These are phyloP conservation scores for Elaphurus davidianus DNA, from an alignment of 2,113 vertebrate genomes.

Conservation along the genomic window DNA sequence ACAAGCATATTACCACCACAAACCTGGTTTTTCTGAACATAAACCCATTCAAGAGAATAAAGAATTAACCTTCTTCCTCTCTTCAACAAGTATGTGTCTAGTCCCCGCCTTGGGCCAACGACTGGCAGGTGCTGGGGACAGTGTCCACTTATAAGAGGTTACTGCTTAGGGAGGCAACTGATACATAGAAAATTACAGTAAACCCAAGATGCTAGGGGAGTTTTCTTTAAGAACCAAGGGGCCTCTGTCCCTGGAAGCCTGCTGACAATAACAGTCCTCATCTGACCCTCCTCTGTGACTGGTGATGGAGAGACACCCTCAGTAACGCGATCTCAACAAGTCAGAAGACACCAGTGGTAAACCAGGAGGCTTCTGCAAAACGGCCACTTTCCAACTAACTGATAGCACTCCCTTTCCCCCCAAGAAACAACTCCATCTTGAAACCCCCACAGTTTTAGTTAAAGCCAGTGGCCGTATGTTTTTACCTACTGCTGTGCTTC, in stretches of 20 bases:
- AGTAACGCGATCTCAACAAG: neutral
- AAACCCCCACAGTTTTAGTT: neutral
- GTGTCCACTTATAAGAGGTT: too few species aligned
- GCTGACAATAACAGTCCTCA: neutral
- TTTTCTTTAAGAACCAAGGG: neutral
- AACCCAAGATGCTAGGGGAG: neutral
- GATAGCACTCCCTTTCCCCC: neutral
- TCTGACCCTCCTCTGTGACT: too few species aligned
- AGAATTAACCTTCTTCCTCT: neutral
- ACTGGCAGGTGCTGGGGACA: neutral
- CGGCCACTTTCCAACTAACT: neutral
- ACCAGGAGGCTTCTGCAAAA: neutral
- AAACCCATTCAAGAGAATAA: neutral
- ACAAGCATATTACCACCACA: neutral
- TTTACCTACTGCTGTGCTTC: neutral
- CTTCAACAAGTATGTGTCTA: neutral
- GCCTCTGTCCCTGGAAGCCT: neutral
- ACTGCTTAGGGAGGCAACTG: neutral
- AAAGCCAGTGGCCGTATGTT: neutral
- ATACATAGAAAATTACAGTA: neutral
- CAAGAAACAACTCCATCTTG: neutral
- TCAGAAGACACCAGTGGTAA: neutral
- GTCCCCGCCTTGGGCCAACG: neutral
- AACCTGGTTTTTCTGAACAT: neutral
- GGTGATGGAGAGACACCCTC: neutral